Conservation (phyloP, 2,113 vertebrate genomes). For the Scomber japonicus region DNA sequence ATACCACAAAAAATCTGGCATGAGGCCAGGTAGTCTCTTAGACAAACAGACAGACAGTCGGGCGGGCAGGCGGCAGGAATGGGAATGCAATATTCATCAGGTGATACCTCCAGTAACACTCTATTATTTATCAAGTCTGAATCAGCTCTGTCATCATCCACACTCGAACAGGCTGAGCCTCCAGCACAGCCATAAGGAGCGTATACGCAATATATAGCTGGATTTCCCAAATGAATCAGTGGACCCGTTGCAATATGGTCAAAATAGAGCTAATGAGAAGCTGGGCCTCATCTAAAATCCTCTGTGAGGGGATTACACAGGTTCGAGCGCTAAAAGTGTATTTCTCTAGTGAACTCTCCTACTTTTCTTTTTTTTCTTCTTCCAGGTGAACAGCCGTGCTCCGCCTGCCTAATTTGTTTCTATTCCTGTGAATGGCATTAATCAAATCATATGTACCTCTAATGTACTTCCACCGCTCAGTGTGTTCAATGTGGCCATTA, state of each 20-base stretch:
- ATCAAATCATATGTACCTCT: conserved; percentile 67
- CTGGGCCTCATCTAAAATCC: conserved; percentile 51
- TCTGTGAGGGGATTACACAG: conserved; percentile 53
- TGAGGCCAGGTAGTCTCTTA: conserved; percentile 38
- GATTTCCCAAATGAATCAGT: conserved; percentile 74
- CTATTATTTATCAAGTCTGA: conserved; percentile 80
- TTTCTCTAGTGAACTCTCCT: conserved; percentile 42
- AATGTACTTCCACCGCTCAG: conserved; percentile 49
- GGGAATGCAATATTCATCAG: conserved; percentile 77
- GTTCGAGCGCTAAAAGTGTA: conserved; percentile 61
- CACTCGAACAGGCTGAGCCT: conserved; percentile 72
- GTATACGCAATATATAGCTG: conserved; percentile 55
- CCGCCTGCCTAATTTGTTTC: conserved; percentile 57
- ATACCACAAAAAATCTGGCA: conserved; percentile 51
- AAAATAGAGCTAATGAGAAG: conserved; percentile 70
- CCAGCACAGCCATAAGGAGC: conserved; percentile 65
- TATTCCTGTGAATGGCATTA: conserved; percentile 68
- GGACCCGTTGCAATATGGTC: conserved; percentile 65
- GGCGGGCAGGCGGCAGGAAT: conserved; percentile 45
- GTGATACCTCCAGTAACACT: conserved; percentile 76
- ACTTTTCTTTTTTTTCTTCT: neutral
- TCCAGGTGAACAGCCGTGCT: conserved; percentile 40
- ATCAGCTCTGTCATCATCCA: conserved; percentile 78
- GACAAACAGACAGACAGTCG: conserved; percentile 35
- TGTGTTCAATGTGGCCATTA: conserved; percentile 68